Evolutionary conservation across 2,113 vertebrate genomes (phyloP).

Genomic region (Procavia capensis): DNA sequence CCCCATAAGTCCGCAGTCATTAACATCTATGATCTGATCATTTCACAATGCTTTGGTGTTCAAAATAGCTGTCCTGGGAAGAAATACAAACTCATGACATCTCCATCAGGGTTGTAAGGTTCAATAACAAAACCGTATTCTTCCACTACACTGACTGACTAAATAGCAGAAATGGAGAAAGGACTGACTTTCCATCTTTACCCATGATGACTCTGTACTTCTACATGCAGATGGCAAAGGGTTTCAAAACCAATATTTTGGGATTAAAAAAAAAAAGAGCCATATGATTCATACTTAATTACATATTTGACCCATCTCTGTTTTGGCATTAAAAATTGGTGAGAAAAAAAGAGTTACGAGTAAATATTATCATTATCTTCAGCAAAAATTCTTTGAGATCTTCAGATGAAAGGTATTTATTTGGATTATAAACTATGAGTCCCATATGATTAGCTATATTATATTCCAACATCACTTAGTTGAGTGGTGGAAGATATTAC

Average conservation of each 20-base stretch:
- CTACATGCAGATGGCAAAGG: neutral
- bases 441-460: slow-evolving; percentile 53
- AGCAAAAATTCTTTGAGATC: slow-evolving; percentile 42
- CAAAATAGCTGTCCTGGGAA: neutral
- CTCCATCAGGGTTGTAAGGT: neutral
- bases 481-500: slow-evolving; percentile 54
- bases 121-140: slow-evolving; percentile 47
- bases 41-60: neutral
- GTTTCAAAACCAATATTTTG: slow-evolving; percentile 31
- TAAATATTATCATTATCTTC: slow-evolving; percentile 48
- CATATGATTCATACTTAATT: neutral
- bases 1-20: neutral
- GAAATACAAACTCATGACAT: neutral
- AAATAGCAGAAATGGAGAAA: neutral
- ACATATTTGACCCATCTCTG: slow-evolving; percentile 41
- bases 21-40: neutral
- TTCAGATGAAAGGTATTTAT: slow-evolving; percentile 36
- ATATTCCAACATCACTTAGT: slow-evolving; percentile 47
- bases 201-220: neutral
- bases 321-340: slow-evolving; percentile 58
- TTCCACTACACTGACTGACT: neutral
- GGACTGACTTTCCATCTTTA: neutral
- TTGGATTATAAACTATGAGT: neutral
- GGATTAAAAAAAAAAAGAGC: neutral
- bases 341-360: slow-evolving; percentile 27